phyloP scores from a whole-genome alignment of 2,797 vertebrate species.

The Spea hammondii region DNA sequence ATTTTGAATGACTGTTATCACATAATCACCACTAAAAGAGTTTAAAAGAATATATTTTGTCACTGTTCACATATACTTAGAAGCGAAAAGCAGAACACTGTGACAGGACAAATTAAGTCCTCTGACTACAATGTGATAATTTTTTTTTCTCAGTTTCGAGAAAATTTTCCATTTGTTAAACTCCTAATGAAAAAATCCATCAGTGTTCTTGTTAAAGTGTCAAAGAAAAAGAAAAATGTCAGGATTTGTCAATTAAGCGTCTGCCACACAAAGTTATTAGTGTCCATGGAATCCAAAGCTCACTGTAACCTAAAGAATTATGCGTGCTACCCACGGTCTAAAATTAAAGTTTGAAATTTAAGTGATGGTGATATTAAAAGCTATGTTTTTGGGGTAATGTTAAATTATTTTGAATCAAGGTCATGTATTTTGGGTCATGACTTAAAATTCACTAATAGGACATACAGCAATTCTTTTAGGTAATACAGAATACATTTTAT shows the following conservation, averaged over 20 bases:
- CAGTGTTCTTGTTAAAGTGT: slow-evolving; percentile 22
- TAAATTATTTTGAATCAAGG: slow-evolving; percentile 19
- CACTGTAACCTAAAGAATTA: slow-evolving; percentile 11
- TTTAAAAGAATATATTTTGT: too few species aligned
- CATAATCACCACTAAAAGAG: too few species aligned
- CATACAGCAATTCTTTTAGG: too few species aligned
- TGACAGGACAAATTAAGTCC: slow-evolving; percentile 7
- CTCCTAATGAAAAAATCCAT: background rate
- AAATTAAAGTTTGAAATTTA: slow-evolving; percentile 17
- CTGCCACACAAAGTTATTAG: slow-evolving; percentile 33
- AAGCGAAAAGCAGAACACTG: background rate
- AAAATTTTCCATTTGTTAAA: slow-evolving; percentile 5
- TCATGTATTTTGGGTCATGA: background rate
- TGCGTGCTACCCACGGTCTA: slow-evolving; percentile 1
- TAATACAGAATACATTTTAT: too few species aligned
- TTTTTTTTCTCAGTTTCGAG: background rate
- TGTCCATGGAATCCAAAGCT: background rate
- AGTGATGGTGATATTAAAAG: slow-evolving; percentile 6
- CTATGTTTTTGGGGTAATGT: slow-evolving; percentile 1
- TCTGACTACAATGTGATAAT: background rate
- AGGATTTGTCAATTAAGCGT: slow-evolving; percentile 35
- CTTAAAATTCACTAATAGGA: too few species aligned
- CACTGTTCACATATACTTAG: background rate
- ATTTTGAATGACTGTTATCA: too few species aligned
- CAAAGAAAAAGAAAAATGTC: slow-evolving; percentile 39